Percentiles rank a stretch among this genome's conserved stretches.
Evolutionary conservation across 2,888 invertebrate species (phyloP).

Genomic region (Thyatira batis): DNA sequence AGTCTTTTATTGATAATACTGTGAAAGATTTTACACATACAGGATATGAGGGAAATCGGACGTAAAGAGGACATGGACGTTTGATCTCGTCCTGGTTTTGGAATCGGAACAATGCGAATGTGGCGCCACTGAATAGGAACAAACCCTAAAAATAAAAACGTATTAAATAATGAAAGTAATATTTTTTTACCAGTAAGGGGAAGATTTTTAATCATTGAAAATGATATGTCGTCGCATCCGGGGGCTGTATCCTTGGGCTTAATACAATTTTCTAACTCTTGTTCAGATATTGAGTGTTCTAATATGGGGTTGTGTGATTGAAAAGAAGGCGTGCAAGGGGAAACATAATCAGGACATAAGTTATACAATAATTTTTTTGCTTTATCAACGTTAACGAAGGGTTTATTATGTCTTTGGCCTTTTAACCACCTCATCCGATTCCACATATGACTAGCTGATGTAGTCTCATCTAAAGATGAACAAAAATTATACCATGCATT

Average conservation of each 20-base stretch:
- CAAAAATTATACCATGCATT: not conserved
- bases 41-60: not conserved
- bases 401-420: not conserved
- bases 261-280: not conserved
- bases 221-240: not conserved
- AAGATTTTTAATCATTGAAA: not conserved
- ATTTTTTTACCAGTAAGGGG: not conserved
- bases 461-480: not conserved
- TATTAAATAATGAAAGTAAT: not conserved
- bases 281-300: not conserved
- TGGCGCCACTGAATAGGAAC: not conserved
- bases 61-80: not conserved
- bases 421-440: not conserved
- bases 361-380: not conserved
- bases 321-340: not conserved
- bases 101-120: not conserved
- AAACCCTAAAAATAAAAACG: not conserved
- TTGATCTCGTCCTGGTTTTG: too few relatives aligned
- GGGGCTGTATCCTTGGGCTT: not conserved
- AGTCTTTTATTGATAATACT: not conserved
- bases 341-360: not conserved
- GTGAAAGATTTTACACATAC: not conserved
- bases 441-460: not conserved
- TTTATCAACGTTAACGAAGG: not conserved
- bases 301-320: not conserved